phyloP scores from a whole-genome alignment of 2,113 vertebrate genomes.

The Dinomys branickii region DNA sequence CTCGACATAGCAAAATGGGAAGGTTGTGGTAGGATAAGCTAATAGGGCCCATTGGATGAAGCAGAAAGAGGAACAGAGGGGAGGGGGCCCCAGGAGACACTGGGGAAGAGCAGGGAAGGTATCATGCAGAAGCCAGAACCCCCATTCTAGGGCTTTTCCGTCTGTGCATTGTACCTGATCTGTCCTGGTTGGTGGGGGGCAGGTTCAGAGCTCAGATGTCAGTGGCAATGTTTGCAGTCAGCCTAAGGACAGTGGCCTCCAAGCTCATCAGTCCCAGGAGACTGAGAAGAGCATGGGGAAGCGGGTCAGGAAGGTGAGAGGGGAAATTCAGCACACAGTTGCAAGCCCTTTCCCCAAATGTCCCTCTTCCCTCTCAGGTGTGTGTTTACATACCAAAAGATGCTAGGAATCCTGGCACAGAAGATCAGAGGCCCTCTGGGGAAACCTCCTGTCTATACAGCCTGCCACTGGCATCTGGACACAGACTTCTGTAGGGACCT shows the following conservation, averaged over 20 bases:
- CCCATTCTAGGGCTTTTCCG: neutral
- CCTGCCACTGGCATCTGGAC: too few relatives aligned
- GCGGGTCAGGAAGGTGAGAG: neutral
- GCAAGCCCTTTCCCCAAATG: neutral
- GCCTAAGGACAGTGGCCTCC: neutral
- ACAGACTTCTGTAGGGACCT: neutral
- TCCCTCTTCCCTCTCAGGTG: neutral
- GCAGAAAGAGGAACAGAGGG: neutral
- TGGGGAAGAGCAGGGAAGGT: too few relatives aligned
- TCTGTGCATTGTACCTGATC: neutral
- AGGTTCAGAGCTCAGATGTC: neutral
- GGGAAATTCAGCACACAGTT: accelerated
- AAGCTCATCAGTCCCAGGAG: neutral
- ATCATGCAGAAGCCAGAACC: neutral
- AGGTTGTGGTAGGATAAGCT: neutral
- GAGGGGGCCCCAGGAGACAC: neutral
- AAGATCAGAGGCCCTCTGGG: neutral
- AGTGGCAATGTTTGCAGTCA: accelerated
- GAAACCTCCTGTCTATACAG: neutral
- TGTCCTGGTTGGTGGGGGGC: accelerated
- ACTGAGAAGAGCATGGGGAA: accelerated
- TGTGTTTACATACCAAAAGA: neutral
- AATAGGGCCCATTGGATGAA: neutral
- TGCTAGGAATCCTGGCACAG: too few relatives aligned
- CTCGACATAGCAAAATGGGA: neutral